Percentiles rank a stretch among this genome's conserved stretches.
These are phyloP conservation scores for Entomobrya multifasciata DNA, from an alignment of 2,888 invertebrate species.

Conservation along the genomic window DNA sequence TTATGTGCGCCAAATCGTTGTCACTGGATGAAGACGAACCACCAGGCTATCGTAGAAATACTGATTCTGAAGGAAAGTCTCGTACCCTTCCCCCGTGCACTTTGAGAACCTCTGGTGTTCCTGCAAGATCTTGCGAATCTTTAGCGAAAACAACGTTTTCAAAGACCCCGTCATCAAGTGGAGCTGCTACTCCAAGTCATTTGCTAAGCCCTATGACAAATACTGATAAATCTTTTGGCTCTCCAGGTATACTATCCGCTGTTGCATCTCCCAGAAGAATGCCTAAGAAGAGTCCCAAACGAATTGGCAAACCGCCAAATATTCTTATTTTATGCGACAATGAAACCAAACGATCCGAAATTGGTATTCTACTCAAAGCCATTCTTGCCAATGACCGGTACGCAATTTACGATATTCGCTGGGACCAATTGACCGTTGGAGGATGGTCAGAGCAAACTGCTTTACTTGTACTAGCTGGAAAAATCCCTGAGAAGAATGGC, in stretches of 20 bases:
- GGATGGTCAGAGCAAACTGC: slow-evolving; percentile 86
- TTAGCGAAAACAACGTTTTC: slow-evolving; percentile 38
- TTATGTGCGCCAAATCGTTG: slow-evolving; percentile 74
- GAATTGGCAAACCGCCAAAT: slow-evolving; percentile 78
- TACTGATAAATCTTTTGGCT: slow-evolving; percentile 52
- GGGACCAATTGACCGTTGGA: slow-evolving; percentile 82
- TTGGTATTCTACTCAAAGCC: slow-evolving; percentile 74
- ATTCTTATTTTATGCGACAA: slow-evolving; percentile 77
- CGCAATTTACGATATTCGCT: slow-evolving; percentile 82
- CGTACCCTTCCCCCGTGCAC: slow-evolving; percentile 41
- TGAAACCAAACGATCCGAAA: slow-evolving; percentile 69
- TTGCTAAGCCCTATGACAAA: slow-evolving; percentile 62
- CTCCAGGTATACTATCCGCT: slow-evolving; percentile 55
- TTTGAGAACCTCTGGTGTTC: slow-evolving; percentile 25
- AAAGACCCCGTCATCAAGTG: slow-evolving; percentile 56
- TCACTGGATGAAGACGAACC: slow-evolving; percentile 76
- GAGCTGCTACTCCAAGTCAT: slow-evolving; percentile 50
- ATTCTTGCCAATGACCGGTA: slow-evolving; percentile 80
- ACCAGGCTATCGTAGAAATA: slow-evolving; percentile 35
- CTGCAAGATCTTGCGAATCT: slow-evolving; percentile 52
- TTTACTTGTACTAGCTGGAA: slow-evolving; percentile 90
- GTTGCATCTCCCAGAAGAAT: slow-evolving; percentile 72
- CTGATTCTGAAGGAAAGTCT: slow-evolving; percentile 44
- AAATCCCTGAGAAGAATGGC: slow-evolving; percentile 86
- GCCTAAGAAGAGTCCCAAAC: slow-evolving; percentile 71